Percentiles rank a stretch among this genome's conserved stretches.
phyloP scores from a whole-genome alignment of 2,797 vertebrate genomes.

The Lutjanus argentimaculatus region DNA sequence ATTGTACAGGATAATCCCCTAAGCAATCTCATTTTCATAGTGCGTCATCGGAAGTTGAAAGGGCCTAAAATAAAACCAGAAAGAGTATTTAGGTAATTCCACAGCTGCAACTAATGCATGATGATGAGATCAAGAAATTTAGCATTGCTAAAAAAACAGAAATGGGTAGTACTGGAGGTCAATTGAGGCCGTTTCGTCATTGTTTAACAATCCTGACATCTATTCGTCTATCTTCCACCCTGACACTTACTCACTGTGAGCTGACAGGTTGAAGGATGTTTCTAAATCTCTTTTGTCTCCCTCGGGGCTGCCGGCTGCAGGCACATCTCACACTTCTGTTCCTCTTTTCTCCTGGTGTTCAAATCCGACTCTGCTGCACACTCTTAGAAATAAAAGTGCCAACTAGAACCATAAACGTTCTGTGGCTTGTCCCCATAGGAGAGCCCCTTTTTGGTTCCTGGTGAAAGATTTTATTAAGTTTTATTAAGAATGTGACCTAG shows the following conservation, averaged over 20 bases:
- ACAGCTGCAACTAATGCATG: slow-evolving; percentile 22
- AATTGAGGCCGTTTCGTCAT: slow-evolving; percentile 35
- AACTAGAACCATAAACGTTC: no score
- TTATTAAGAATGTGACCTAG: no score
- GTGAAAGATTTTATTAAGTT: no score
- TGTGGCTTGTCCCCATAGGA: no score
- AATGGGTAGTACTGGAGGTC: slow-evolving; percentile 42
- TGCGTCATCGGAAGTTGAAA: slow-evolving; percentile 37
- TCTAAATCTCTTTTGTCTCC: slow-evolving; percentile 55
- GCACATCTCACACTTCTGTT: slow-evolving; percentile 42
- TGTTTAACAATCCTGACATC: slow-evolving; percentile 41
- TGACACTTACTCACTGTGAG: slow-evolving; percentile 51
- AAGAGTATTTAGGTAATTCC: slow-evolving; percentile 33
- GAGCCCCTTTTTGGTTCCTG: no score
- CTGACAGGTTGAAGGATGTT: slow-evolving; percentile 76
- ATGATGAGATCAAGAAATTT: slow-evolving; percentile 40
- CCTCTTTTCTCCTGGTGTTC: slow-evolving; percentile 17
- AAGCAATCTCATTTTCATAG: slow-evolving; percentile 53
- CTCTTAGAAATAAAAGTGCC: neutral
- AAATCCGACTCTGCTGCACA: slow-evolving; percentile 30
- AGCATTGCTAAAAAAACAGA: no score
- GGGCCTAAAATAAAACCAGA: slow-evolving; percentile 30
- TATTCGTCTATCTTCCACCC: slow-evolving; percentile 34
- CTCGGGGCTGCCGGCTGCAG: slow-evolving; percentile 38
- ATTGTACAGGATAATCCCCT: slow-evolving; percentile 58